Percentiles rank a stretch among this genome's conserved stretches.
Conservation (phyloP, 1,140 invertebrate species). For the Drosophila tropicalis region DNA sequence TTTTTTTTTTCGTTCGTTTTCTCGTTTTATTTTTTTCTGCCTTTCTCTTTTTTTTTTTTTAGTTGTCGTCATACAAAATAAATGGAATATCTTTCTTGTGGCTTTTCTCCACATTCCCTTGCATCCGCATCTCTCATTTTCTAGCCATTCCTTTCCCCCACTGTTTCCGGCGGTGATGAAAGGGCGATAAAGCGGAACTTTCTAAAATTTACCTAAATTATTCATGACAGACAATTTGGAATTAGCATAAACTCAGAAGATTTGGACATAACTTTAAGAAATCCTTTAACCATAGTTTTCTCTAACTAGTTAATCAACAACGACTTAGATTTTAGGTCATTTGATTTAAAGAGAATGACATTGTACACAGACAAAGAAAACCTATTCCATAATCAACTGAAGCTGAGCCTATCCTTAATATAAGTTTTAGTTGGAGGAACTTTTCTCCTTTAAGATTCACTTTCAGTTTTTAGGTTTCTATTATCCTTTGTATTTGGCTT, state of each 20-base stretch:
- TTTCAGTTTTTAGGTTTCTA: too few species aligned
- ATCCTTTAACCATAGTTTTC: too few species aligned
- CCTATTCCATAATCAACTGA: too few species aligned
- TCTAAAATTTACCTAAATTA: constrained; percentile 7
- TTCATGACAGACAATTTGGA: background rate
- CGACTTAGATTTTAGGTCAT: too few species aligned
- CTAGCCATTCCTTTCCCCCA: constrained; percentile 1
- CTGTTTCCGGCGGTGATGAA: background rate
- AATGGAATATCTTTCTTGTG: constrained; percentile 44
- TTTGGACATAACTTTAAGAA: background rate
- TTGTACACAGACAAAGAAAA: too few species aligned
- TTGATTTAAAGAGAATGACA: too few species aligned
- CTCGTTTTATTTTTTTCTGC: constrained; percentile 33
- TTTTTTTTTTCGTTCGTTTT: constrained; percentile 46
- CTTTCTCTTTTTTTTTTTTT: constrained; percentile 44
- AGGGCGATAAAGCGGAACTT: background rate
- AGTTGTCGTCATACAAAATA: constrained; percentile 64
- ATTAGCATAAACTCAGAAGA: background rate
- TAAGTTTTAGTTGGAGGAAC: too few species aligned
- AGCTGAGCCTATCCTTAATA: too few species aligned
- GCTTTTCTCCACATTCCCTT: constrained; percentile 7
- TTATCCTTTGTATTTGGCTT: background rate
- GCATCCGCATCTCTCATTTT: background rate
- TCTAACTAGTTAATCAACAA: too few species aligned
- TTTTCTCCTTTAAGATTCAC: too few species aligned